phyloP scores from a whole-genome alignment of 2,797 vertebrate genomes.

The Anas bernieri region DNA sequence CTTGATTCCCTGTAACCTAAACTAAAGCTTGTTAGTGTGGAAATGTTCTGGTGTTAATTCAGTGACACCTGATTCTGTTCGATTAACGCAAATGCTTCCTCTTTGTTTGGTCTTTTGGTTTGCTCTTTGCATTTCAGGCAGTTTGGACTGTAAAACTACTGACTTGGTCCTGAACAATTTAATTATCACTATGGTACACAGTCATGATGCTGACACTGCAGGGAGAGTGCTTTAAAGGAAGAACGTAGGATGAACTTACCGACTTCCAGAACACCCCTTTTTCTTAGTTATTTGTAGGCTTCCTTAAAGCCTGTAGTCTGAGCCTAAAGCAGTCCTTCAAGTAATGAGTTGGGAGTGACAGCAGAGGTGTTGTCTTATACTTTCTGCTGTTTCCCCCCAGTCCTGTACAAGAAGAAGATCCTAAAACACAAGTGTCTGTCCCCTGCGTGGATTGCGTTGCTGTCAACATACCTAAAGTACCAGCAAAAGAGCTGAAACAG shows the following conservation, averaged over 20 bases:
- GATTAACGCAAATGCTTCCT: background rate
- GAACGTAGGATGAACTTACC: background rate
- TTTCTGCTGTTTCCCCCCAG: background rate
- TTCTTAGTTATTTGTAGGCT: background rate
- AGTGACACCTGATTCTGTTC: background rate
- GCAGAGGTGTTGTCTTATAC: background rate
- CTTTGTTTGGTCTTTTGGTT: background rate
- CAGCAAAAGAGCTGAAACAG: background rate
- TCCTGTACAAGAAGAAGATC: background rate
- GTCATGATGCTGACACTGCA: background rate
- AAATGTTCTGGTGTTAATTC: background rate
- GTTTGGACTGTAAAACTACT: background rate
- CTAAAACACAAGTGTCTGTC: background rate
- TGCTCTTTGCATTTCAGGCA: slow-evolving; percentile 44
- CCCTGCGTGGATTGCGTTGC: background rate
- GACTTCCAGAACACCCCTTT: background rate
- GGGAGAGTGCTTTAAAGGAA: background rate
- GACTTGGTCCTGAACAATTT: background rate
- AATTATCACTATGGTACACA: background rate
- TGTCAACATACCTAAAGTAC: background rate
- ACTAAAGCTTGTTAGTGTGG: background rate
- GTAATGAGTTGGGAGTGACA: background rate
- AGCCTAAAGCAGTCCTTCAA: background rate
- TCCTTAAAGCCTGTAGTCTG: background rate
- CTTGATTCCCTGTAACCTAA: background rate